These are phyloP conservation scores for Macroramphosus scolopax DNA, from an alignment of 2,797 vertebrate species.

Conservation along the genomic window DNA sequence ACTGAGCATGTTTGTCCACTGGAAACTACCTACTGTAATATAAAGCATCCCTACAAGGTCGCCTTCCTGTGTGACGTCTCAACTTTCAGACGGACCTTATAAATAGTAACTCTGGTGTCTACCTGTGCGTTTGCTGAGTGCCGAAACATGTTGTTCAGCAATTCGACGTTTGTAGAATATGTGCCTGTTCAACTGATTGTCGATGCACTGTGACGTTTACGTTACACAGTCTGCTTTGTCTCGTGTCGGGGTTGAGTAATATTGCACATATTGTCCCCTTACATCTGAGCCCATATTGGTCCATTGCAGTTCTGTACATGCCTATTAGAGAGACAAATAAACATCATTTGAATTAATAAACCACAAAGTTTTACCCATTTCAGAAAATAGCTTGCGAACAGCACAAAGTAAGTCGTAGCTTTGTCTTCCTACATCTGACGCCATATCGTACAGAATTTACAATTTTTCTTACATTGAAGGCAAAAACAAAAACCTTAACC, in stretches of 20 bases:
- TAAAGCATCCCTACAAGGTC: slow-evolving; percentile 1
- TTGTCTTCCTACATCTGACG: slow-evolving; percentile 74
- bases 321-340: slow-evolving; percentile 70
- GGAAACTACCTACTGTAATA: too few relatives aligned
- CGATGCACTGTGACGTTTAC: slow-evolving; percentile 75
- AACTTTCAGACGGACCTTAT: too few relatives aligned
- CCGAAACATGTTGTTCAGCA: slow-evolving; percentile 12
- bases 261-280: slow-evolving; percentile 84
- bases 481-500: slow-evolving; percentile 47
- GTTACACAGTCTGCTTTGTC: slow-evolving; percentile 39
- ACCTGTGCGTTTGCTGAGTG: background rate
- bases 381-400: slow-evolving; percentile 74
- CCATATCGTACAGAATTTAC: slow-evolving; percentile 87
- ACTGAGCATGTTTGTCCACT: slow-evolving; percentile 2
- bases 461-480: slow-evolving; percentile 59
- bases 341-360: slow-evolving; percentile 69
- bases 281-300: slow-evolving; percentile 80
- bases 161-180: slow-evolving; percentile 19
- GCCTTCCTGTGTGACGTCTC: slow-evolving; percentile 10
- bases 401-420: slow-evolving; percentile 83
- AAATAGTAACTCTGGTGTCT: background rate
- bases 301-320: slow-evolving; percentile 80
- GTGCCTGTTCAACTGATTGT: slow-evolving; percentile 82
- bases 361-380: slow-evolving; percentile 64
- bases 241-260: slow-evolving; percentile 68